Conservation (phyloP, 2,888 invertebrate genomes). For the Oligia strigilis region DNA sequence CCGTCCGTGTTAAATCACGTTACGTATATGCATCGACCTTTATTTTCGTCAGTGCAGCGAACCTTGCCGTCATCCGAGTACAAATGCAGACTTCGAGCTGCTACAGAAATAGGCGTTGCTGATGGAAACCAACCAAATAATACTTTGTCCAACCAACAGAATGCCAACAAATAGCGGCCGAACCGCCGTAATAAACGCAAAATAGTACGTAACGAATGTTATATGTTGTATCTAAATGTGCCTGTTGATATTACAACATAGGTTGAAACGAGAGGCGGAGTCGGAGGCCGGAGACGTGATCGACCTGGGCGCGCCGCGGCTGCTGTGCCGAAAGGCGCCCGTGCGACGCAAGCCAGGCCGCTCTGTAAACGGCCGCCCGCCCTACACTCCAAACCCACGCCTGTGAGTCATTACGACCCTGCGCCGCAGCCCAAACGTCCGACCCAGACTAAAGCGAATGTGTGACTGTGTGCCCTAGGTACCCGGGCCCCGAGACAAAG, state of each 20-base stretch:
- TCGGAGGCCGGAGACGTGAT: conserved; percentile 70
- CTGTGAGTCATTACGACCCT: conserved; percentile 73
- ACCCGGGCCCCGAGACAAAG: conserved; percentile 70
- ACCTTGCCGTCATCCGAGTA: too few species aligned
- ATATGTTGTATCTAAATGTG: background rate
- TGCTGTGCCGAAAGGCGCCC: conserved; percentile 56
- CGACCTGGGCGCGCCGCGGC: conserved; percentile 71
- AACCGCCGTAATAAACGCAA: too few species aligned
- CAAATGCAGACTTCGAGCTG: too few species aligned
- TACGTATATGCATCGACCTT: too few species aligned
- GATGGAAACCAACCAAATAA: too few species aligned
- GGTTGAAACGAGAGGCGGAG: conserved; percentile 31
- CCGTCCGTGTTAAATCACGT: too few species aligned
- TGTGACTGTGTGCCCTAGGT: conserved; percentile 63
- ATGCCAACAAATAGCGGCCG: too few species aligned
- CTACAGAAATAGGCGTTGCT: too few species aligned
- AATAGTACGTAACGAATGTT: too few species aligned
- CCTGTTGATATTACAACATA: background rate
- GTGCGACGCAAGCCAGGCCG: conserved; percentile 24
- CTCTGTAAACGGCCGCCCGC: background rate
- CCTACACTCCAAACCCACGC: conserved; percentile 79
- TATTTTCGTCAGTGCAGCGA: too few species aligned
- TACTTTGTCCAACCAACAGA: too few species aligned
- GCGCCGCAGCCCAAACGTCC: background rate
- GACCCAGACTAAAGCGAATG: background rate